Evolutionary conservation across 2,888 invertebrate genomes (phyloP).

Genomic region (Clistopyga incitator): DNA sequence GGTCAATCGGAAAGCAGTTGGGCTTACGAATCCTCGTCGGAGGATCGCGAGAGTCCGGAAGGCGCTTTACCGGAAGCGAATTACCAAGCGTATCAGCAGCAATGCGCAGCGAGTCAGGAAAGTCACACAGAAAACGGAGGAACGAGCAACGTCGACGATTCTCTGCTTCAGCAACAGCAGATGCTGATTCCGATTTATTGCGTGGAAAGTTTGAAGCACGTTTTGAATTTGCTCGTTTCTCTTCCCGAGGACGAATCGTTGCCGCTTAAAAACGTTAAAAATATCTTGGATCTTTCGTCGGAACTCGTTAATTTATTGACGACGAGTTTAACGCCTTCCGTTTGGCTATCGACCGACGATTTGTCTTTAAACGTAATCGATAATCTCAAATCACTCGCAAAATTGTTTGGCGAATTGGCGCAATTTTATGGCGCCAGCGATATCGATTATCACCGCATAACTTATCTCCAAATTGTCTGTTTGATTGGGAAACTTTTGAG

Average conservation of each 20-base stretch:
- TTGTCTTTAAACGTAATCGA: conserved; percentile 76
- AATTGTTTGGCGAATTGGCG: conserved; percentile 86
- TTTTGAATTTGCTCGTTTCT: conserved; percentile 76
- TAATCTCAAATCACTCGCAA: conserved; percentile 82
- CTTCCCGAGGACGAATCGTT: conserved; percentile 71
- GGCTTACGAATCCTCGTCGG: conserved; percentile 61
- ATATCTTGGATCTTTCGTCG: conserved; percentile 75
- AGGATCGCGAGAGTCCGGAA: conserved; percentile 76
- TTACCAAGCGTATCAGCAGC: conserved; percentile 77
- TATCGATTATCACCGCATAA: conserved; percentile 81
- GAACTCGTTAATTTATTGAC: conserved; percentile 85
- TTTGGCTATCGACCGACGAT: conserved; percentile 85
- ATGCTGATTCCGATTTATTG: conserved; percentile 85
- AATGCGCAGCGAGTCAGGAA: conserved; percentile 75
- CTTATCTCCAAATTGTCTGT: conserved; percentile 84
- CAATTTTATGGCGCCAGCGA: conserved; percentile 75
- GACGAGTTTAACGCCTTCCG: conserved; percentile 85
- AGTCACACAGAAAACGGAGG: conserved; percentile 71
- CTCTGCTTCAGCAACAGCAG: conserved; percentile 83
- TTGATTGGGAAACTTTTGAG: conserved; percentile 82
- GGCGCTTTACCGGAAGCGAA: conserved; percentile 78
- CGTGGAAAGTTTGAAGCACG: conserved; percentile 81
- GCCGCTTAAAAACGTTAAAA: conserved; percentile 76
- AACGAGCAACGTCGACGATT: conserved; percentile 79
- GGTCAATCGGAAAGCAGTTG: conserved; percentile 55